phyloP scores from a whole-genome alignment of 2,113 vertebrate species.

The Synchiropus splendidus region DNA sequence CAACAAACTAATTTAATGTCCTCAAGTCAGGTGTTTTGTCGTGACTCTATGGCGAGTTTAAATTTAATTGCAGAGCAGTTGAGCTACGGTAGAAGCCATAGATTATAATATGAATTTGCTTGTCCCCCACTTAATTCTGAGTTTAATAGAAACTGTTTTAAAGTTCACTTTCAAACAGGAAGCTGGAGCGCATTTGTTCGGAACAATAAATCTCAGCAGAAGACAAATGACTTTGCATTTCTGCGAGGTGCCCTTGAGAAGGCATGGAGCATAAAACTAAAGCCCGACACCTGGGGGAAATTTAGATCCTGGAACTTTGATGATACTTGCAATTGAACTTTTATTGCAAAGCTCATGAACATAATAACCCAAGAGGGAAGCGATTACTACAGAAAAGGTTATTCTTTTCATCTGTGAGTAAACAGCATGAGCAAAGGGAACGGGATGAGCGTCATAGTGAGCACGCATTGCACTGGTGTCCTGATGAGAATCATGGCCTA shows the following conservation, averaged over 20 bases:
- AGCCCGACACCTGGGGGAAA: constrained; percentile 33
- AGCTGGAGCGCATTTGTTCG: not conserved
- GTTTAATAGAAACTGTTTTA: too few relatives aligned
- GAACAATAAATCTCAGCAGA: constrained; percentile 11
- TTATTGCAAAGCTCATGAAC: constrained; percentile 39
- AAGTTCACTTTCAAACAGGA: too few relatives aligned
- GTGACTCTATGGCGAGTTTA: too few relatives aligned
- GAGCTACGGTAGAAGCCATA: too few relatives aligned
- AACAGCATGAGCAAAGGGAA: constrained; percentile 30
- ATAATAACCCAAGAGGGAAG: constrained; percentile 42
- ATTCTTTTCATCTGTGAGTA: constrained; percentile 25
- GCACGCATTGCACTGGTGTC: too few relatives aligned
- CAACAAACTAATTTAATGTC: too few relatives aligned
- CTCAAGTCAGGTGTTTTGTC: too few relatives aligned
- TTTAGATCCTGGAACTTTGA: constrained; percentile 50
- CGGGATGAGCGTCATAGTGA: too few relatives aligned
- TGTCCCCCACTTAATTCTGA: too few relatives aligned
- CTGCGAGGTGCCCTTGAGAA: constrained; percentile 27
- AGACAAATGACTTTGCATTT: constrained; percentile 26
- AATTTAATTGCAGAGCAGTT: too few relatives aligned
- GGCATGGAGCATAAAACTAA: constrained; percentile 31
- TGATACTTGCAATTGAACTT: constrained; percentile 46
- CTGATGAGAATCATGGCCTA: too few relatives aligned
- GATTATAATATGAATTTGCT: too few relatives aligned
- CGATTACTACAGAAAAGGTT: constrained; percentile 36